A percentile compares a stretch with the other conserved stretches of the same genome.
Conservation (phyloP, 2,797 vertebrate species). For the Uromys caudimaculatus region DNA sequence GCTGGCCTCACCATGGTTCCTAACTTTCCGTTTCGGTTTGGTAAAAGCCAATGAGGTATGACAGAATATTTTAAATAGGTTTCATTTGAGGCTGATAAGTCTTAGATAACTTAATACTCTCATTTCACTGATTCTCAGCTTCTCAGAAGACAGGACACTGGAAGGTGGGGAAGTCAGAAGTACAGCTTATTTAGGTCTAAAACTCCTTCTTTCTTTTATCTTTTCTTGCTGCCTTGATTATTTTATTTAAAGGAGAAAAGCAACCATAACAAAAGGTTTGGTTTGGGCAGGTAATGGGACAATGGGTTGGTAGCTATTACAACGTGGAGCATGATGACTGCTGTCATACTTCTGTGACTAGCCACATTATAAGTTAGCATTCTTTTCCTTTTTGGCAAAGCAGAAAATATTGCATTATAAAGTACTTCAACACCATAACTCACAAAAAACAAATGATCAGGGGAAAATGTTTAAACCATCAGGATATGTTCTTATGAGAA, state of each 20-base stretch:
- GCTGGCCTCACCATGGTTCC: not conserved
- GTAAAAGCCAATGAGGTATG: not conserved
- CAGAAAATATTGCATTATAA: not conserved
- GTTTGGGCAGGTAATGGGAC: not conserved
- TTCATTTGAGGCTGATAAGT: conserved; percentile 27
- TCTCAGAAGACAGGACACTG: not conserved
- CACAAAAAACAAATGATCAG: conserved; percentile 50
- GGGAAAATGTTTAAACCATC: conserved; percentile 38
- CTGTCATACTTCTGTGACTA: not conserved
- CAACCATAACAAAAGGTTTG: not conserved
- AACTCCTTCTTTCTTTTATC: not conserved
- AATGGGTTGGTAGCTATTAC: not conserved
- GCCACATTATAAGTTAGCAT: not conserved
- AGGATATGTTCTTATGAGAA: conserved; percentile 49
- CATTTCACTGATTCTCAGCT: not conserved
- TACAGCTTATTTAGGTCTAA: not conserved
- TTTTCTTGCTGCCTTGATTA: not conserved
- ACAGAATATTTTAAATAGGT: conserved; percentile 9
- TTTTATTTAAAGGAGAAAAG: conserved; percentile 36
- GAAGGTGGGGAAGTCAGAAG: not conserved
- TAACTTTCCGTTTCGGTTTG: not conserved
- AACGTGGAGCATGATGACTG: not conserved
- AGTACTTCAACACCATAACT: not conserved
- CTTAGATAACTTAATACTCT: conserved; percentile 32
- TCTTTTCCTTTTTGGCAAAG: conserved; percentile 25